Base-by-base conservation (phyloP, 2,113 vertebrate species). In the Alaudala cheleensis region DNA sequence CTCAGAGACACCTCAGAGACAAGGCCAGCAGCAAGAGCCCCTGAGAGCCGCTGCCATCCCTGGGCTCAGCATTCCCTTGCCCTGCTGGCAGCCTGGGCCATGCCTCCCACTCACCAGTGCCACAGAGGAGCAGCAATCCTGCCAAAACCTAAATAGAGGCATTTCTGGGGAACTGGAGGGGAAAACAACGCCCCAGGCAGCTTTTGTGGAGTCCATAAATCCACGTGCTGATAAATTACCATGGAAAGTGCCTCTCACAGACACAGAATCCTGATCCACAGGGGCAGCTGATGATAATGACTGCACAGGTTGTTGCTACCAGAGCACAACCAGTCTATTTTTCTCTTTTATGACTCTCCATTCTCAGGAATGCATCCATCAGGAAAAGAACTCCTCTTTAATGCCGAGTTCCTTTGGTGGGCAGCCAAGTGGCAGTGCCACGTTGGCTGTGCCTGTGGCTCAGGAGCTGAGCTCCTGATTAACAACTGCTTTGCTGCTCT, bases 81-180 rank as follows among this genome's bases (percentile, higher is more conserved):
- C 11, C 71, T 60, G 62, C 44, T 60, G 53, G 49, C 50, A 87
- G 50, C 26, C 44, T 5, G 4, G 54, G 33, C 25, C 6, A 4
- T 53, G 65, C 61, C 25, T 84, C 78, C 81, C 61, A 74, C 57
- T 56, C 21, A 39, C 15, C 29, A 3, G 11, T 15, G 61, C 72
- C 78, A 40, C 0, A 16, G 62, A 81, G 88, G 60, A 93, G 67
- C 77, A 58, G 67, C 57, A 86, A 93, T 95, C 86, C 82, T 84
- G 71, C 90, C 76, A 90, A 94, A 91, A 88, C 67, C 91, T 88
- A 94, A 96, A 95, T 73, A 86, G 72, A 96, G 72, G 61, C 66
- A 64, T 93, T 92, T 91, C 74, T 80, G 56, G 84, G 92, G 91
- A 96, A 90, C 70, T 88, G 76, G 73, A 88, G 87, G 84, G 70